phyloP scores from a whole-genome alignment of 2,113 vertebrate species.

The Phalacrocorax pelagicus region DNA sequence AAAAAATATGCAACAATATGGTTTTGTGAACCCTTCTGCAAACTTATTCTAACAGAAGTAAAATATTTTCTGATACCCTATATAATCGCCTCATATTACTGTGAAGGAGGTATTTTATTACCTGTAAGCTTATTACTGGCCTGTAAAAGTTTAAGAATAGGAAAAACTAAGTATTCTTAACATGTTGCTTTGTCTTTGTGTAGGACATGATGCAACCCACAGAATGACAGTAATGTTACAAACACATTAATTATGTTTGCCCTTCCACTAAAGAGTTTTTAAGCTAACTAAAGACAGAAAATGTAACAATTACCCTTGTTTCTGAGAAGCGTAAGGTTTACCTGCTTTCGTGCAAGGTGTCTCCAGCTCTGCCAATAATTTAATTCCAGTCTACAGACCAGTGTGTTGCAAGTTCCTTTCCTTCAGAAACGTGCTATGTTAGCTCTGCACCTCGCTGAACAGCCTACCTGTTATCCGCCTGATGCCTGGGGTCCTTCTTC shows the following conservation, averaged over 20 bases:
- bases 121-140: neutral
- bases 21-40: neutral
- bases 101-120: neutral
- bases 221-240: neutral
- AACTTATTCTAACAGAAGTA: neutral
- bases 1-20: neutral
- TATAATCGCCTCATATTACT: neutral
- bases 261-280: neutral
- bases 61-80: neutral
- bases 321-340: neutral
- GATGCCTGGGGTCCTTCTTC: constrained; percentile 71
- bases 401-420: neutral
- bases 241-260: neutral
- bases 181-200: neutral
- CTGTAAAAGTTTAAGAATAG: neutral
- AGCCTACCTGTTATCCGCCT: constrained; percentile 82
- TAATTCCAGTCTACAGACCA: neutral
- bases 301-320: neutral
- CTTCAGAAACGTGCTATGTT: rapidly evolving
- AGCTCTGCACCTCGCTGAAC: rapidly evolving
- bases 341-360: neutral
- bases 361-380: neutral
- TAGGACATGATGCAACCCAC: neutral
- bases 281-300: neutral
- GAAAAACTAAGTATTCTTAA: neutral